These are phyloP conservation scores for Otocyon megalotis DNA, from an alignment of 2,113 vertebrate species.

Conservation along the genomic window DNA sequence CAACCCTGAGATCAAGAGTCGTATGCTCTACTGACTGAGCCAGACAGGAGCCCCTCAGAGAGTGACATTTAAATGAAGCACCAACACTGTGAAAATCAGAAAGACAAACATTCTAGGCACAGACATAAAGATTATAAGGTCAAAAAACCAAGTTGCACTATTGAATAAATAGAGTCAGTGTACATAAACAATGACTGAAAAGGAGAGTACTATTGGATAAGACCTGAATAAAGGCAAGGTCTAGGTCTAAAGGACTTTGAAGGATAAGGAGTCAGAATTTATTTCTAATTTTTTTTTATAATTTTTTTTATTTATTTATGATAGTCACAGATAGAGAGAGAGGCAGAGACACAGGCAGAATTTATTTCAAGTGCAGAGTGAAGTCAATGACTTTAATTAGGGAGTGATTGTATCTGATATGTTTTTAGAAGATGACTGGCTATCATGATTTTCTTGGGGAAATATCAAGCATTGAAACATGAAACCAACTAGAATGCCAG, in stretches of 20 bases:
- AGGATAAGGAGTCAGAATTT: neutral
- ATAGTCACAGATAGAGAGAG: too few species aligned
- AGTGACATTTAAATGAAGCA: neutral
- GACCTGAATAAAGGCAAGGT: neutral
- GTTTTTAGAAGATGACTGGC: neutral
- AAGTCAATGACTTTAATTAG: neutral
- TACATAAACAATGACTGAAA: neutral
- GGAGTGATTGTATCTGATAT: neutral
- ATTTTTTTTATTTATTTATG: too few species aligned
- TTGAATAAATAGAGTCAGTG: neutral
- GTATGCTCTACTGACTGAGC: neutral
- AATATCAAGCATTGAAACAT: neutral
- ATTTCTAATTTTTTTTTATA: too few species aligned
- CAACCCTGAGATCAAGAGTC: neutral
- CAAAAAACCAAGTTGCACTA: neutral
- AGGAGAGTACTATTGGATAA: neutral
- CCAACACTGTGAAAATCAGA: neutral
- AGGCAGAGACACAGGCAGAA: too few species aligned
- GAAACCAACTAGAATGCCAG: neutral
- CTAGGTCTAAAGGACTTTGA: neutral
- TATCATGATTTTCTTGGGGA: neutral
- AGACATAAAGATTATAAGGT: neutral
- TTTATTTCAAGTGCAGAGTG: conserved; percentile 8
- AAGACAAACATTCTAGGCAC: neutral
- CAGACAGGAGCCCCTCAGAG: neutral